phyloP scores from a whole-genome alignment of 2,888 invertebrate genomes.

The Polydesmus complanatus region DNA sequence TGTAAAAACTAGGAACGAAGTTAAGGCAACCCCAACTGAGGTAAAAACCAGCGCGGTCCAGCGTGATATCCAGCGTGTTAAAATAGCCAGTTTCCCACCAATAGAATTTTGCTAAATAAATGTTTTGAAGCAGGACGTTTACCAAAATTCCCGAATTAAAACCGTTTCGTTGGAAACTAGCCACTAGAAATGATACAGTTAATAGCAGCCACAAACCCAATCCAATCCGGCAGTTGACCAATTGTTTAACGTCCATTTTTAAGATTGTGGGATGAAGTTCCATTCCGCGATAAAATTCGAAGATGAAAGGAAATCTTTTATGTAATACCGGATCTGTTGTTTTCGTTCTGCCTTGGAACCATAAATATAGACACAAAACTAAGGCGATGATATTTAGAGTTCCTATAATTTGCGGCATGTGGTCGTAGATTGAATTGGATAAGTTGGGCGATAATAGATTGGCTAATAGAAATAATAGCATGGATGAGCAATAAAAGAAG shows the following conservation, averaged over 20 bases:
- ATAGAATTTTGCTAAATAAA: conserved; percentile 43
- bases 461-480: conserved; percentile 29
- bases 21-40: conserved; percentile 42
- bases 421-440: conserved; percentile 34
- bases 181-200: conserved; percentile 18
- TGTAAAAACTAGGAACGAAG: conserved; percentile 34
- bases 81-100: conserved; percentile 45
- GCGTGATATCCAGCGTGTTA: conserved; percentile 41
- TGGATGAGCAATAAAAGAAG: conserved; percentile 34
- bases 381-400: conserved; percentile 35
- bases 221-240: conserved; percentile 35
- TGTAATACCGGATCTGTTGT: conserved; percentile 15
- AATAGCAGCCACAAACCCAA: conserved; percentile 35
- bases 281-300: conserved; percentile 45
- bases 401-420: conserved; percentile 36
- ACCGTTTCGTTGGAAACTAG: conserved; percentile 23
- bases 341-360: conserved; percentile 28
- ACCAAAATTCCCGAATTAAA: conserved; percentile 28
- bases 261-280: conserved; percentile 39
- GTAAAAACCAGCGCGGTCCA: conserved; percentile 40
- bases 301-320: conserved; percentile 26
- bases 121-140: conserved; percentile 35
- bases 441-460: conserved; percentile 28
- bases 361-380: conserved; percentile 32
- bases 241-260: conserved; percentile 24